These are phyloP conservation scores for Vidua macroura DNA, from an alignment of 2,113 vertebrate genomes.

Conservation along the genomic window DNA sequence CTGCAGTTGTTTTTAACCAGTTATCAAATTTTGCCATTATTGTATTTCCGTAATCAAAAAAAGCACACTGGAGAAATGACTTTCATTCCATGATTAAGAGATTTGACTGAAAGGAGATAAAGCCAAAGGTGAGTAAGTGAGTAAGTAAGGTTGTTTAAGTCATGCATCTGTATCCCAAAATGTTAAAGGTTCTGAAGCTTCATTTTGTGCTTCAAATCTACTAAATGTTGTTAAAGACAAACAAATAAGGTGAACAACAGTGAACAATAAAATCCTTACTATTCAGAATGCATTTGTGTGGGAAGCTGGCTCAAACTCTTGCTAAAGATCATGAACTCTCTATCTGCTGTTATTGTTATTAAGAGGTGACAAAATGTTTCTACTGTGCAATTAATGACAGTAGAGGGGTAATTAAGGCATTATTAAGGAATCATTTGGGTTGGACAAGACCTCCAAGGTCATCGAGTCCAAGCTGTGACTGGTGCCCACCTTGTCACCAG, in stretches of 20 bases:
- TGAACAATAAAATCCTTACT: not conserved
- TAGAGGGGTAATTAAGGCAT: not conserved
- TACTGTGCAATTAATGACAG: not conserved
- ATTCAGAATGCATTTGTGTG: not conserved
- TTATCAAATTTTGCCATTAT: not conserved
- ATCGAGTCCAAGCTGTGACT: rapidly evolving
- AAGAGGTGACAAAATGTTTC: not conserved
- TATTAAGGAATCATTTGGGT: not conserved
- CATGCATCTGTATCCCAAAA: not conserved
- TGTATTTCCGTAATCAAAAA: not conserved
- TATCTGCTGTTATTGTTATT: not conserved
- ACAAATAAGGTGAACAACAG: not conserved
- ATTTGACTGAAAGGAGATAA: not conserved
- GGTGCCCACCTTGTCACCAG: not conserved
- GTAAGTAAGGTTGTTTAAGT: not conserved
- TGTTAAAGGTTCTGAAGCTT: not conserved
- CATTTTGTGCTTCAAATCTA: not conserved
- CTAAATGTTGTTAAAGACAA: not conserved
- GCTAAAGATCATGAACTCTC: not conserved
- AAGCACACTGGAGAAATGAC: not conserved
- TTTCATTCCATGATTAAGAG: not conserved
- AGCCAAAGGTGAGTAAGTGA: not conserved
- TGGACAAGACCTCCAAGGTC: not conserved
- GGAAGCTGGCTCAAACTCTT: not conserved
- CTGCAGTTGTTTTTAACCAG: not conserved